phyloP scores from a whole-genome alignment of 2,888 invertebrate species.

The Drosophila imparisetae region DNA sequence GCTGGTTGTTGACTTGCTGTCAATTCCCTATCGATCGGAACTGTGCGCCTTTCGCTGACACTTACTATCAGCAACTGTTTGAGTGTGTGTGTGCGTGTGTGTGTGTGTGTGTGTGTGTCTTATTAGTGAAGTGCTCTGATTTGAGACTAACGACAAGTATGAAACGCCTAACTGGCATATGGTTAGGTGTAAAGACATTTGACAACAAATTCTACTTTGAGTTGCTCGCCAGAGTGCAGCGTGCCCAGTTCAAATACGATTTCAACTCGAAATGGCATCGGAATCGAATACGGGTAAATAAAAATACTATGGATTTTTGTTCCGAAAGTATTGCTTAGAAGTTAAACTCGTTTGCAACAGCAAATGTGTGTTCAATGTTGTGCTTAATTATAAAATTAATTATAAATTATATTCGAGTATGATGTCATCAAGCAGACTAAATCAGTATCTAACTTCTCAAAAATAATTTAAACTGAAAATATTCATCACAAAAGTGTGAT shows the following conservation, averaged over 20 bases:
- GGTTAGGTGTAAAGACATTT: constrained; percentile 59
- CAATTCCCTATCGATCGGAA: constrained; percentile 12
- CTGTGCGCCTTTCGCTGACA: constrained; percentile 19
- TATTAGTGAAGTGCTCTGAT: constrained; percentile 49
- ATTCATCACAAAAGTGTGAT: neutral
- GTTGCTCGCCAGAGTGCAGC: constrained; percentile 33
- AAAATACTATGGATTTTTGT: neutral
- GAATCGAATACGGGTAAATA: constrained; percentile 64
- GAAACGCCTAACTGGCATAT: constrained; percentile 25
- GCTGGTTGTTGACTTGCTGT: constrained; percentile 16
- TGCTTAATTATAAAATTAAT: neutral
- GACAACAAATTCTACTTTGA: constrained; percentile 30
- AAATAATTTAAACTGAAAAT: neutral
- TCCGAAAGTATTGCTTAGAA: neutral
- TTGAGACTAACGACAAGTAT: constrained; percentile 20
- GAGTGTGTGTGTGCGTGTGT: neutral
- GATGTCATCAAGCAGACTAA: neutral
- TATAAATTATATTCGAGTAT: neutral
- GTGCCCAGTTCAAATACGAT: constrained; percentile 36
- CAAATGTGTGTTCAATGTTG: neutral
- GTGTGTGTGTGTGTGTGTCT: constrained; percentile 11
- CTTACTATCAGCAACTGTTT: constrained; percentile 23
- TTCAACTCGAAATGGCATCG: constrained; percentile 53
- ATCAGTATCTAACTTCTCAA: neutral
- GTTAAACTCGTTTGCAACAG: neutral